Percentiles rank a stretch among this genome's conserved stretches.
These are phyloP conservation scores for Scalopus aquaticus DNA, from an alignment of 2,113 vertebrate genomes.

Conservation along the genomic window DNA sequence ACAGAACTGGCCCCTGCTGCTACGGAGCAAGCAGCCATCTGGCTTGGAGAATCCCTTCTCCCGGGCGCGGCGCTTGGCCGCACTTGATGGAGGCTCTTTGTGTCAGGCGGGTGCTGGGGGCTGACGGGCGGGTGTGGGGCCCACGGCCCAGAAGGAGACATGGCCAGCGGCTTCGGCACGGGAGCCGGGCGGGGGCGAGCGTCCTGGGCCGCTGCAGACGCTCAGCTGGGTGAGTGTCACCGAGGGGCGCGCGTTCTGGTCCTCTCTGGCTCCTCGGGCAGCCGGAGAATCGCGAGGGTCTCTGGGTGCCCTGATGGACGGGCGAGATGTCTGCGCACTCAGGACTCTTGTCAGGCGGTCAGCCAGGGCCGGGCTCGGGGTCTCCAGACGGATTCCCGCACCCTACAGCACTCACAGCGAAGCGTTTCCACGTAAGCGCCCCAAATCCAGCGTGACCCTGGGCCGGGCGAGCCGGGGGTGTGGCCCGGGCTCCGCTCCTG, in stretches of 20 bases:
- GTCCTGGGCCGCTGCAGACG: too few relatives aligned
- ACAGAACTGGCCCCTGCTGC: too few relatives aligned
- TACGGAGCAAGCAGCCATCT: background rate
- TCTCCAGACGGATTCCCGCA: background rate
- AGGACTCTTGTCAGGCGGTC: background rate
- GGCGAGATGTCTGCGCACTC: background rate
- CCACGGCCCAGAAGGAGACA: too few relatives aligned
- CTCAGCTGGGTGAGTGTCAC: too few relatives aligned
- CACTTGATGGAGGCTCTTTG: background rate
- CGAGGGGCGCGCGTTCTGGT: background rate
- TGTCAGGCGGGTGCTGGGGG: background rate
- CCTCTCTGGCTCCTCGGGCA: background rate
- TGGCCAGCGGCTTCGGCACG: too few relatives aligned
- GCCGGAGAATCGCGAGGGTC: background rate
- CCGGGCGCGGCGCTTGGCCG: too few relatives aligned
- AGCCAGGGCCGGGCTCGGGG: background rate
- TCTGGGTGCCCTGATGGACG: background rate
- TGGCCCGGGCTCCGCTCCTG: too few relatives aligned
- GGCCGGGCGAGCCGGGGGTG: too few relatives aligned
- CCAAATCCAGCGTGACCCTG: background rate
- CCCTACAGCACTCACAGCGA: background rate
- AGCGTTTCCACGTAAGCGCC: background rate
- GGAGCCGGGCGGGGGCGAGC: too few relatives aligned
- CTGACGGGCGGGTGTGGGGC: too few relatives aligned
- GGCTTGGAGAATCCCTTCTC: background rate